A percentile compares a stretch with the other conserved stretches of the same genome.
These are phyloP conservation scores for Scomber scombrus DNA, from an alignment of 2,113 vertebrate species.

Conservation along the genomic window DNA sequence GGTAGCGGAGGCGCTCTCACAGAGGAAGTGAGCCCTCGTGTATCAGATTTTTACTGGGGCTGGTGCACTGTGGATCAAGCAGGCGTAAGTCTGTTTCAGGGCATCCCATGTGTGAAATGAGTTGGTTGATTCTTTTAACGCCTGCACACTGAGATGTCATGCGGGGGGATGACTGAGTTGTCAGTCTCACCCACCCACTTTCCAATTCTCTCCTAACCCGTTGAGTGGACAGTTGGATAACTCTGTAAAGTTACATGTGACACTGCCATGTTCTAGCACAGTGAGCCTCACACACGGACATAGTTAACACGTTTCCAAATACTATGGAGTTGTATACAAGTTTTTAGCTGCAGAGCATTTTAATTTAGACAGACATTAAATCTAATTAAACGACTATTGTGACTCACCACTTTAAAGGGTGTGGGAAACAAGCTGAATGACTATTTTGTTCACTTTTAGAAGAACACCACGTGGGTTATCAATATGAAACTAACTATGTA, in stretches of 20 bases:
- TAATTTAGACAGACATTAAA: too few species aligned
- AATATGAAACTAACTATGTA: too few species aligned
- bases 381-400: neutral
- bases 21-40: neutral
- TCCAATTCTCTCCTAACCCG: constrained; percentile 5
- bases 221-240: constrained; percentile 1
- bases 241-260: neutral
- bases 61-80: neutral
- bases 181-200: constrained; percentile 36
- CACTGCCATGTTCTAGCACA: neutral
- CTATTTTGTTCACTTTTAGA: neutral
- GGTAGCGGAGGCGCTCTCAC: neutral
- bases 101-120: neutral
- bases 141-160: neutral
- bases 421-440: neutral
- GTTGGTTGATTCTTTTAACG: neutral
- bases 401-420: neutral
- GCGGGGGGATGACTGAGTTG: neutral
- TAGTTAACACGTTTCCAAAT: too few species aligned
- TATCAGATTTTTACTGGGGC: neutral
- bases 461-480: neutral
- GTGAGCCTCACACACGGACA: neutral
- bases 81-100: neutral
- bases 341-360: neutral
- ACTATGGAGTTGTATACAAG: neutral